These are phyloP conservation scores for Apodemia zela DNA, from an alignment of 2,888 invertebrate species.

Conservation along the genomic window DNA sequence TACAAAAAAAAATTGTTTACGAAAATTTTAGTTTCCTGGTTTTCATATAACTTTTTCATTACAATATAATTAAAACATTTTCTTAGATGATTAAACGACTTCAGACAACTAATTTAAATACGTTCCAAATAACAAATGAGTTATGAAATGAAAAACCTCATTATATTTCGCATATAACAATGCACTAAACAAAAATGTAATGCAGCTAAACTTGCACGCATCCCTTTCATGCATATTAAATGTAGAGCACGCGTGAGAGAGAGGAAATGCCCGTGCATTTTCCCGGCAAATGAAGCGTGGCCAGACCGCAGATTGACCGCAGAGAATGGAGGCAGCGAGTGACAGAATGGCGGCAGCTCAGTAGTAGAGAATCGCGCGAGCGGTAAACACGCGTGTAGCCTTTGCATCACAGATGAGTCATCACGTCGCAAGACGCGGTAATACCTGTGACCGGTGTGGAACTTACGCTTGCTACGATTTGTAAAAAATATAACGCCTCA, in stretches of 20 bases:
- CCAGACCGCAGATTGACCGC: conserved; percentile 81
- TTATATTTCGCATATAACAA: conserved; percentile 74
- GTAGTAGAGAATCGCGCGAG: conserved; percentile 69
- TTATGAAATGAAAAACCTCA: conserved; percentile 71
- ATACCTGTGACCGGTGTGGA: conserved; percentile 46
- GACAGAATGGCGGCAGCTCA: conserved; percentile 78
- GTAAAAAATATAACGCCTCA: conserved; percentile 34
- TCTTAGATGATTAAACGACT: not conserved
- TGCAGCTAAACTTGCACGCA: conserved; percentile 64
- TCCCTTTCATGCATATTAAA: conserved; percentile 49
- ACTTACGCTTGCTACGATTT: conserved; percentile 38
- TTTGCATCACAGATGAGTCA: conserved; percentile 38
- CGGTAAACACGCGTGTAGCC: conserved; percentile 60
- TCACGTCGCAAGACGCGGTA: conserved; percentile 30
- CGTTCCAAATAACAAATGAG: conserved; percentile 33
- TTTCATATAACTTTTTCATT: not conserved
- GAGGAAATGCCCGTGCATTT: conserved; percentile 65
- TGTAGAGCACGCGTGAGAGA: conserved; percentile 43
- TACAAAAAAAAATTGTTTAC: too few relatives aligned
- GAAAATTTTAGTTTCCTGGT: not conserved
- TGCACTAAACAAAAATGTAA: conserved; percentile 75
- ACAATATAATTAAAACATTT: not conserved
- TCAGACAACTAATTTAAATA: not conserved
- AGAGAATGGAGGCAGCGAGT: conserved; percentile 80
- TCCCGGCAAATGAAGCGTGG: conserved; percentile 81